Evolutionary conservation across 2,113 vertebrate genomes (phyloP).

Genomic region (Polypterus bichir): DNA sequence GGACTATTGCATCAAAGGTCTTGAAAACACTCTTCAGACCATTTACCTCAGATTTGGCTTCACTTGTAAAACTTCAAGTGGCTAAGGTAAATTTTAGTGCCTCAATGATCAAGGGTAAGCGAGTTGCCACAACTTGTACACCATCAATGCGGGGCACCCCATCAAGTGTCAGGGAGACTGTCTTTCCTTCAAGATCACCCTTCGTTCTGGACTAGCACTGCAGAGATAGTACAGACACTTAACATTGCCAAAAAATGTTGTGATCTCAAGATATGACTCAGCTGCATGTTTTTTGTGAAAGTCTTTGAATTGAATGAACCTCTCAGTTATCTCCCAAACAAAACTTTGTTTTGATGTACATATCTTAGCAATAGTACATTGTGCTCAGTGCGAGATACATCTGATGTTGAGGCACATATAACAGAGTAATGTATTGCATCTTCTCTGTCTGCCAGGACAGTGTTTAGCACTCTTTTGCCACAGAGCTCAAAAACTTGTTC

Average conservation of each 20-base stretch:
- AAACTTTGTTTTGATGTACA: background rate
- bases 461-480: too few relatives aligned
- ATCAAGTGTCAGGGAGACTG: conserved; percentile 10
- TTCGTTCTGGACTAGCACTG: conserved; percentile 14
- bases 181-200: conserved; percentile 15
- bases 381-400: conserved; percentile 8
- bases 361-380: conserved; percentile 12
- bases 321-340: conserved; percentile 11
- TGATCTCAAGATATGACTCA: conserved; percentile 11
- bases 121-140: conserved; percentile 9
- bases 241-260: conserved; percentile 13
- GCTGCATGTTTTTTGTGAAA: conserved; percentile 17
- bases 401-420: background rate
- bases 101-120: conserved; percentile 13
- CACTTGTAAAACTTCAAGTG: conserved; percentile 14
- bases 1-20: conserved; percentile 18
- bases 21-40: conserved; percentile 18
- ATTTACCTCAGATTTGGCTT: conserved; percentile 14
- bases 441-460: too few relatives aligned
- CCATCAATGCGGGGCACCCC: conserved; percentile 6
- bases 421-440: too few relatives aligned
- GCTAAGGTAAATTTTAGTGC: conserved; percentile 8
- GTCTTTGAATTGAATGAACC: conserved; percentile 4
- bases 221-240: conserved; percentile 14
- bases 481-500: too few relatives aligned